phyloP scores from a whole-genome alignment of 35 echinoderm and acorn worm genomes.

The Ophiothrix spiculata region DNA sequence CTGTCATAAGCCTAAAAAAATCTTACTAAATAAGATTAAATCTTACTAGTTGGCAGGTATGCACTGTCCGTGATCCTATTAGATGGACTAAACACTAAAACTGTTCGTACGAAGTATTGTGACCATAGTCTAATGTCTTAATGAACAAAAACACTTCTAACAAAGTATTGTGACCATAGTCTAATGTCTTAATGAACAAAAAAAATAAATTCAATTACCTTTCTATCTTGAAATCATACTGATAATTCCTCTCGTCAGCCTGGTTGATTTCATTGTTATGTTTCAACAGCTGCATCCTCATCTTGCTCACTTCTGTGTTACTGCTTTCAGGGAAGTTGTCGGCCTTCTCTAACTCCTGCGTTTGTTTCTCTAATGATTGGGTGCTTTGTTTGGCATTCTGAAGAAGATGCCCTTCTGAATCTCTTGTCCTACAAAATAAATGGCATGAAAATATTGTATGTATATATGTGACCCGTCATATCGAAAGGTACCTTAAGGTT shows the following conservation, averaged over 20 bases:
- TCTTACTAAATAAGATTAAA: too few species aligned
- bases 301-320: slow-evolving; percentile 82
- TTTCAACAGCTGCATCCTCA: slow-evolving; percentile 70
- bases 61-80: too few species aligned
- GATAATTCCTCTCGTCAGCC: slow-evolving; percentile 89
- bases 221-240: slow-evolving; percentile 95
- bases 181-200: background rate
- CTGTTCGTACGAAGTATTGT: too few species aligned
- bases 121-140: background rate
- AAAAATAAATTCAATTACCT: slow-evolving; percentile 46
- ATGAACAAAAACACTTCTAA: background rate
- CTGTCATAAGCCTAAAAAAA: too few species aligned
- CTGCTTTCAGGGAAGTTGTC: slow-evolving; percentile 97
- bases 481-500: too few species aligned
- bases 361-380: slow-evolving; percentile 64
- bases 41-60: too few species aligned
- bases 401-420: slow-evolving; percentile 74
- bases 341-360: slow-evolving; percentile 80
- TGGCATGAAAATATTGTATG: too few species aligned
- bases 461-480: too few species aligned
- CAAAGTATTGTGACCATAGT: too few species aligned
- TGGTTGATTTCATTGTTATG: slow-evolving; percentile 98
- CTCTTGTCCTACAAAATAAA: slow-evolving; percentile 63
- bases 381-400: slow-evolving; percentile 78
- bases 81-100: too few species aligned